Base-by-base conservation (phyloP, 2,888 invertebrate species). In the Ormyrus rosae region DNA sequence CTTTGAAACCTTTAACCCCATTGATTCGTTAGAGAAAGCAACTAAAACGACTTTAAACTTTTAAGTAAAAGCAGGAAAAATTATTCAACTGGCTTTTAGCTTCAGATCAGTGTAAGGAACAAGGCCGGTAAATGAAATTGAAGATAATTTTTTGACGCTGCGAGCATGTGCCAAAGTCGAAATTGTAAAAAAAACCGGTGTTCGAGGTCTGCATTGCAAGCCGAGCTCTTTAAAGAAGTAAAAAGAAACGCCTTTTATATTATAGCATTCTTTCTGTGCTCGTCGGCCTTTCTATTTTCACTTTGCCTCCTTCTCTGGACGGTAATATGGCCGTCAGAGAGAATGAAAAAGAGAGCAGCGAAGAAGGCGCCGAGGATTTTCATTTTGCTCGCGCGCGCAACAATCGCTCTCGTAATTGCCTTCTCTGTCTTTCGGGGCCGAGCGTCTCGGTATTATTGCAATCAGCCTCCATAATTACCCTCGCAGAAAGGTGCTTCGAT, bases 331-430 rank as follows among this genome's bases (percentile, higher is more conserved):
- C 56, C n/a, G 51, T 53, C 53, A 45, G 13, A 19, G 8, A 13
- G 48, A 71, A 34, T 5, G 45, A 55, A 13, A 55, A 6, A 72
- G 9, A 34, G 34, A 34, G 34, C 34, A 34, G 34, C 34, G 9
- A 45, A 34, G 0, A 60, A 4, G 11, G 61, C 10, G 48, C 48
- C 19, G 58, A 63, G 46, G 55, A 68, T 68, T 73, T 76, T 76
- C 56, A 68, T 71, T 72, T 61, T 11, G n/a, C 19, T 53, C 51
- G 45, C 19, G n/a, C 58, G 9, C 11, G 56, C 55, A 81, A 71
- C 81, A 72, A 68, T 78, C 69, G 65, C 67, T 60, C 45, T 56
- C 68, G 60, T 77, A 81, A 81, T 81, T 77, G 73, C 63, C n/a
- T 69, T 72, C 55, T 71, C 77, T 65, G 65, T 75, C 77, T 77